Base-by-base conservation (phyloP, 2,797 vertebrate species). In the Decapterus maruadsi region DNA sequence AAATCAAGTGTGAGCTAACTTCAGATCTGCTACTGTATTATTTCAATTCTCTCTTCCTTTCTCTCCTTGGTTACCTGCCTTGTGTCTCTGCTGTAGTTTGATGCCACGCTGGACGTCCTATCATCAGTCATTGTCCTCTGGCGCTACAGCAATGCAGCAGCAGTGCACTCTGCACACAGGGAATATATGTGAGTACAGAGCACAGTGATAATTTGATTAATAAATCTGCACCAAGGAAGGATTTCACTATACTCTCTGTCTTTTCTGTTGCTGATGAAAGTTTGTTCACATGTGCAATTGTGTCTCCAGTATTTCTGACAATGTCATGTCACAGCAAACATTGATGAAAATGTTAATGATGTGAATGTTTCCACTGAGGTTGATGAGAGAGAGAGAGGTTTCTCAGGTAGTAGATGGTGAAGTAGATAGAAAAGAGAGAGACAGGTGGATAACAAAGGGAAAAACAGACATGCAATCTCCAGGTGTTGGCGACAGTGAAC, bases 81-180 rank as follows among this genome's bases (percentile, higher is more conserved):
- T 45, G 11, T 78, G 19, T 59, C 71, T 54, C 57, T 87, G 82
- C 90, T 90, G 68, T 89, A 99, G 97, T 98, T 98, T 77, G 97
- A 98, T 73, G 97, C 97, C 81, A 94, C 95, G 51, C 94, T 99
- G 88, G 97, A 99, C 2, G 96, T 98, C 75, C 87, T 99, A 89
- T 99, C 97, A 0, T 98, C 97, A 0, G 93, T 94, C 40, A 99
- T 99, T 31, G 97, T 98, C 80, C 68, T 98, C 57, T 99, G 97
- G 97, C 96, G 97, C 67, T 99, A 99, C 90, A 98, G 96, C 95
- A 99, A 98, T 0, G 97, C 97, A 0, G 97, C 97, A 0, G 97
- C 97, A 0, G 97, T 99, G 42, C 97, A 98, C 91, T 99, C 97
- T 12, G 97, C 97, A 0, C 96, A 97, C 87, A 95, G 97, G 88